A percentile compares a stretch with the other conserved stretches of the same genome.
phyloP scores from a whole-genome alignment of 2,797 vertebrate species.

The Coracias cyanogaster region DNA sequence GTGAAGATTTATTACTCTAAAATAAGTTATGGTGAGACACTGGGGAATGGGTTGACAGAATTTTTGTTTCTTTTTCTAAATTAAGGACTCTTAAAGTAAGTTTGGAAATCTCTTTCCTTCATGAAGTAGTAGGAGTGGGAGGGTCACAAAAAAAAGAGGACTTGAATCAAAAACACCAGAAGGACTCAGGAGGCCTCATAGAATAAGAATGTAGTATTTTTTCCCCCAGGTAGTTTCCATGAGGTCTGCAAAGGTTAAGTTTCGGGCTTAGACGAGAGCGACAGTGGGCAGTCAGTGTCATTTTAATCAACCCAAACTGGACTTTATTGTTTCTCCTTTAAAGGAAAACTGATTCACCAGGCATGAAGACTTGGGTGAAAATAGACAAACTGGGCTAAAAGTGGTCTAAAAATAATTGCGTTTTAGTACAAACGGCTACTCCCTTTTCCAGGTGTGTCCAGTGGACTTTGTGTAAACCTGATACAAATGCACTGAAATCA shows the following conservation, averaged over 20 bases:
- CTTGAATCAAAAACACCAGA: slow-evolving; percentile 39
- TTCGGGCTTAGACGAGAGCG: slow-evolving; percentile 7
- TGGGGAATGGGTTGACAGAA: slow-evolving; percentile 59
- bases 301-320: slow-evolving; percentile 29
- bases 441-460: not conserved
- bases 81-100: slow-evolving; percentile 69
- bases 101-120: slow-evolving; percentile 52
- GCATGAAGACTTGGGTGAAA: not conserved
- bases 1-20: slow-evolving; percentile 75
- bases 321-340: not conserved
- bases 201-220: slow-evolving; percentile 39
- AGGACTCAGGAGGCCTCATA: slow-evolving; percentile 39
- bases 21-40: slow-evolving; percentile 64
- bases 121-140: not conserved
- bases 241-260: not conserved
- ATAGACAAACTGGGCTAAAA: not conserved
- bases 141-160: slow-evolving; percentile 42
- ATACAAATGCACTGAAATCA: not conserved
- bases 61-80: slow-evolving; percentile 80
- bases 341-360: not conserved
- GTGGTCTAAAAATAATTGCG: not conserved
- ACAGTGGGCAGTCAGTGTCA: not conserved
- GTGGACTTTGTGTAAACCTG: not conserved
- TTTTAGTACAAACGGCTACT: not conserved
- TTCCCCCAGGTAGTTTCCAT: not conserved